Base-by-base conservation (phyloP, 2,888 invertebrate species). In the Lasioglossum oenotherae region DNA sequence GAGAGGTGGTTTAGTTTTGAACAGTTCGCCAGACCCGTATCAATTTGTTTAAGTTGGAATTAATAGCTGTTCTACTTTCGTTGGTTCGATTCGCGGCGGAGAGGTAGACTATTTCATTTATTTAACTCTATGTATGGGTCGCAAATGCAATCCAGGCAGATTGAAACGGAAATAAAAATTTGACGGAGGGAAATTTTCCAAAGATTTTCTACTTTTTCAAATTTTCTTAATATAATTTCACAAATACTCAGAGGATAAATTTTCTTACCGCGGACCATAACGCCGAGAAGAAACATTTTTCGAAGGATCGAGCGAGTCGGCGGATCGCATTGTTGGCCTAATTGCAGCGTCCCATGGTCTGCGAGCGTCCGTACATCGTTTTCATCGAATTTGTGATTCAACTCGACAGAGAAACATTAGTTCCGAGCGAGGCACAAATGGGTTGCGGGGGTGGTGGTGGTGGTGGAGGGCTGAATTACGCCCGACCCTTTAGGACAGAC, bases 401-500 rank as follows among this genome's bases (percentile, higher is more conserved):
- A 38, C 23, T 41, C 38, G 69, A 69, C 35, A 41, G n/a, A 69
- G 41, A 69, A 41, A 69, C 31, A 49, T 74, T 74, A 46, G 31
- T 31, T 49, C 16, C 19, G 3, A 35, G 46, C 12, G 31, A 31
- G 73, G 49, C 49, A 49, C 27, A 49, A 74, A 74, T 23, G 49
- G 49, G 31, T 53, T 53, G 23, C 31, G n/a, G 31, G n/a, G 64
- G 27, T 27, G 27, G 6, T 0, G 8, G 5, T 0, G 16, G 44
- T 0, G 27, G 44, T 2, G 53, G 53, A 10, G 53, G 53, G 53
- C 69, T 69, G 79, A 89, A 86, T 89, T 82, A 80, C 85, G 74
- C 78, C 27, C 31, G 73, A 74, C 81, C 74, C 88, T 80, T 60
- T 74, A 72, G 60, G 72, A 75, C 73, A 35, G 49, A 35, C 35